Evolutionary conservation across 2,888 invertebrate genomes (phyloP).

Genomic region (Eucera pruinosa): DNA sequence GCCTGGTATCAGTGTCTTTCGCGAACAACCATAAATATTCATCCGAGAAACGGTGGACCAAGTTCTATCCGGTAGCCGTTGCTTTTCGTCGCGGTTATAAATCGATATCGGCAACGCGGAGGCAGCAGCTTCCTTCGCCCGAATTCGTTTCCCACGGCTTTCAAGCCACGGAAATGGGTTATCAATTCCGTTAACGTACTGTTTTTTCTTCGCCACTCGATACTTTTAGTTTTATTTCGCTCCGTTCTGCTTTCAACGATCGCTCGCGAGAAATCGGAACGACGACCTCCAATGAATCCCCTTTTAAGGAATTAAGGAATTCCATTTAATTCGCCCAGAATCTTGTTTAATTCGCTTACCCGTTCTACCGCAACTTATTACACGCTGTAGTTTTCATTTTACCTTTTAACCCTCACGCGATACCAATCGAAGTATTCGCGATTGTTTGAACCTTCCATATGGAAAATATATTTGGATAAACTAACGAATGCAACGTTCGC

Average conservation of each 20-base stretch:
- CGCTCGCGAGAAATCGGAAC: constrained; percentile 9
- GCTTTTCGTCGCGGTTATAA: constrained; percentile 12
- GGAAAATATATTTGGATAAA: too few relatives aligned
- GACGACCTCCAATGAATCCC: neutral
- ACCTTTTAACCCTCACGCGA: too few relatives aligned
- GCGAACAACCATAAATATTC: constrained; percentile 35
- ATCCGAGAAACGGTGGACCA: constrained; percentile 3
- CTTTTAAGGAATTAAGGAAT: constrained; percentile 18
- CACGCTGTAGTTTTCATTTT: too few relatives aligned
- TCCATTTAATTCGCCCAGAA: neutral
- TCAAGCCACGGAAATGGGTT: too few relatives aligned
- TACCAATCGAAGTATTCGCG: too few relatives aligned
- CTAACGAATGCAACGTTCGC: too few relatives aligned
- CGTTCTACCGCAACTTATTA: too few relatives aligned
- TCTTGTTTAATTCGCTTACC: too few relatives aligned
- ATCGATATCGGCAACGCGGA: constrained; percentile 26
- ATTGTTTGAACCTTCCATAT: too few relatives aligned
- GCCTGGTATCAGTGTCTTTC: neutral
- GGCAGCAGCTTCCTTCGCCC: too few relatives aligned
- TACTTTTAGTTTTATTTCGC: neutral
- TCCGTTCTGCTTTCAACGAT: constrained; percentile 2
- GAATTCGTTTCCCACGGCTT: neutral
- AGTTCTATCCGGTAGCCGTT: neutral
- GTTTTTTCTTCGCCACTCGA: too few relatives aligned
- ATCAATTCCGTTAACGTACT: too few relatives aligned